Conservation (phyloP, 2,113 vertebrate species). For the Lethenteron reissneri region DNA sequence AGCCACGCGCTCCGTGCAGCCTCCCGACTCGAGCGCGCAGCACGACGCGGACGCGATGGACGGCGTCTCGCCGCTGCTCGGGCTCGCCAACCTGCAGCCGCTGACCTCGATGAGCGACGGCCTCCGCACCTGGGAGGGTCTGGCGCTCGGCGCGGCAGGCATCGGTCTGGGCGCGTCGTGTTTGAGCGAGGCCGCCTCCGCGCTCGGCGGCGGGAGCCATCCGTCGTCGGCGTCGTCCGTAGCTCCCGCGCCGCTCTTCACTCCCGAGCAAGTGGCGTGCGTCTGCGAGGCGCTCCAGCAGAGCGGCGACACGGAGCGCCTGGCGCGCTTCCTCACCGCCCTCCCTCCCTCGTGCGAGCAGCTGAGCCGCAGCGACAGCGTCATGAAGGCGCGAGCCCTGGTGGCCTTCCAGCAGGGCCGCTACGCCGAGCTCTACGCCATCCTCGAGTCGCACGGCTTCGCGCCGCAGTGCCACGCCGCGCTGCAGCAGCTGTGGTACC, state of each 20-base stretch:
- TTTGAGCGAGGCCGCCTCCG: neutral
- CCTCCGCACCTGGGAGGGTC: no score
- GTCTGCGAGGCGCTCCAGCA: constrained; percentile 97
- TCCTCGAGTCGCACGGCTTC: constrained; percentile 93
- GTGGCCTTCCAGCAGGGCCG: constrained; percentile 94
- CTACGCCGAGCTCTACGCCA: constrained; percentile 84
- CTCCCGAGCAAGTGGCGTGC: constrained; percentile 91
- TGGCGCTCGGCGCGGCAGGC: no score
- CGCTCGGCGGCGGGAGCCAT: neutral
- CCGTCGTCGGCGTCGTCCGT: constrained; percentile 31
- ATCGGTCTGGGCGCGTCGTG: no score
- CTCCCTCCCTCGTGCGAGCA: constrained; percentile 67
- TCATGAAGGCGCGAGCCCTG: constrained; percentile 86
- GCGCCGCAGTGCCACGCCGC: constrained; percentile 72
- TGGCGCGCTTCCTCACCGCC: constrained; percentile 92
- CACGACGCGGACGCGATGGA: no score
- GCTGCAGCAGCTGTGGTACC: constrained; percentile 96
- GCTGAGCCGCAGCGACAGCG: constrained; percentile 92
- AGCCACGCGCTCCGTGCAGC: no score
- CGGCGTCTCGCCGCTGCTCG: no score
- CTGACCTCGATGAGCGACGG: no score
- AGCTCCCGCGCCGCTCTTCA: constrained; percentile 55
- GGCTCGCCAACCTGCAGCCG: no score
- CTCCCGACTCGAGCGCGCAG: no score
- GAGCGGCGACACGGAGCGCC: constrained; percentile 88